Percentiles rank a stretch among this genome's conserved stretches.
Evolutionary conservation across 2,113 vertebrate species (phyloP).

Genomic region (Melanerpes formicivorus): DNA sequence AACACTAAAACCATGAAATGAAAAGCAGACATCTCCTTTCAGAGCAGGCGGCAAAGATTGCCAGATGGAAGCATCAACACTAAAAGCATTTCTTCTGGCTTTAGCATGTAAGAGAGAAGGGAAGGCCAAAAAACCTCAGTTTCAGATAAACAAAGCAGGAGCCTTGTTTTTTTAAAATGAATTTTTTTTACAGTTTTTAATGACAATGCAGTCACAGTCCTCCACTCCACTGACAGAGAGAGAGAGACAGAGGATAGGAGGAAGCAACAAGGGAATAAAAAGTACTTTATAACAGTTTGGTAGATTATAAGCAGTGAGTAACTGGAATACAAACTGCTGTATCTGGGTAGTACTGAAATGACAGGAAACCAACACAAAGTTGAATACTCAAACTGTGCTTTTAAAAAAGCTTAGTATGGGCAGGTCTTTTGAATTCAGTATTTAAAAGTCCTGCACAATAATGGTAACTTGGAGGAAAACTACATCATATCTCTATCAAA

Average conservation of each 20-base stretch:
- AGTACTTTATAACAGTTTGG: neutral
- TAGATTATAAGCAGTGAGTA: neutral
- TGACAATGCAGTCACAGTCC: neutral
- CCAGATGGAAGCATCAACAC: neutral
- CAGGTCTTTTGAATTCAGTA: neutral
- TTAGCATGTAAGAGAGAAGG: neutral
- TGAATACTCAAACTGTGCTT: neutral
- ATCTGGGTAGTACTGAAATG: neutral
- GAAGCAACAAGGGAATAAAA: neutral
- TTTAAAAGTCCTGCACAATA: neutral
- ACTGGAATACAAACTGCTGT: neutral
- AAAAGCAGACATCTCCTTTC: neutral
- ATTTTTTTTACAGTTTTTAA: neutral
- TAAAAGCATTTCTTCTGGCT: neutral
- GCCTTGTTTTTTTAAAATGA: neutral
- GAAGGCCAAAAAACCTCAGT: too few species aligned
- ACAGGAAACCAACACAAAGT: neutral
- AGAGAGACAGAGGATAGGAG: neutral
- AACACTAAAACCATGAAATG: neutral
- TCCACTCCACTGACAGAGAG: neutral
- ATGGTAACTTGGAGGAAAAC: neutral
- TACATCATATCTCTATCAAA: neutral
- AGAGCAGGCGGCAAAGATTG: neutral
- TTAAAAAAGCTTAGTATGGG: neutral
- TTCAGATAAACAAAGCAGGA: too few species aligned